Conservation (phyloP, 2,797 vertebrate species). For the Falco peregrinus region DNA sequence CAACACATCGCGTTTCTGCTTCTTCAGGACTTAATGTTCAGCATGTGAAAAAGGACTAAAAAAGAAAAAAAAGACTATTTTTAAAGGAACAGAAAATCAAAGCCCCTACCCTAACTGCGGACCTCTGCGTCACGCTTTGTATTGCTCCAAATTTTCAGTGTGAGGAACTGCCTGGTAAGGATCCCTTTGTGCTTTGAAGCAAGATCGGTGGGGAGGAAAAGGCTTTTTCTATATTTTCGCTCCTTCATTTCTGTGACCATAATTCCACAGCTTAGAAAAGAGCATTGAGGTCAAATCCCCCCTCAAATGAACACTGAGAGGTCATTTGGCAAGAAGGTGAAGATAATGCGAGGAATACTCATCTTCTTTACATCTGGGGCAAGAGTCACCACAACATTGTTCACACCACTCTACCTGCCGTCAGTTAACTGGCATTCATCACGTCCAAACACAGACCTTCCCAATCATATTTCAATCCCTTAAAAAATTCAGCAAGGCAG, state of each 20-base stretch:
- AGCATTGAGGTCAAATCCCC: not conserved
- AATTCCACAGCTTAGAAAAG: not conserved
- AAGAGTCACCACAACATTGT: not conserved
- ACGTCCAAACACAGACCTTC: not conserved
- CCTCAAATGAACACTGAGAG: not conserved
- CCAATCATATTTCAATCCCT: accelerated
- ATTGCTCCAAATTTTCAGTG: not conserved
- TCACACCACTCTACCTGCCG: not conserved
- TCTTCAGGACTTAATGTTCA: not conserved
- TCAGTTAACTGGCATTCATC: accelerated
- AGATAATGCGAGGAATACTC: not conserved
- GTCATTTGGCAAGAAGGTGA: not conserved
- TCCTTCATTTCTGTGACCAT: not conserved
- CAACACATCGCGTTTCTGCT: not conserved
- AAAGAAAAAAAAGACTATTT: not conserved
- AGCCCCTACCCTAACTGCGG: not conserved
- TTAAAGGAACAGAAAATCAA: not conserved
- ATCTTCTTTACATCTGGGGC: not conserved
- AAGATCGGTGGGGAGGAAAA: not conserved
- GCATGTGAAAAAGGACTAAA: not conserved
- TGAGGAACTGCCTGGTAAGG: not conserved
- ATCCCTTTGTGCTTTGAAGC: not conserved
- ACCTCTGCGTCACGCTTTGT: not conserved
- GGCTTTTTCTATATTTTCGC: not conserved
- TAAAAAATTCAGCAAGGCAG: not conserved